Percentiles rank a stretch among this genome's conserved stretches.
Evolutionary conservation across 2,797 vertebrate species (phyloP).

Genomic region (Eremophila alpestris): DNA sequence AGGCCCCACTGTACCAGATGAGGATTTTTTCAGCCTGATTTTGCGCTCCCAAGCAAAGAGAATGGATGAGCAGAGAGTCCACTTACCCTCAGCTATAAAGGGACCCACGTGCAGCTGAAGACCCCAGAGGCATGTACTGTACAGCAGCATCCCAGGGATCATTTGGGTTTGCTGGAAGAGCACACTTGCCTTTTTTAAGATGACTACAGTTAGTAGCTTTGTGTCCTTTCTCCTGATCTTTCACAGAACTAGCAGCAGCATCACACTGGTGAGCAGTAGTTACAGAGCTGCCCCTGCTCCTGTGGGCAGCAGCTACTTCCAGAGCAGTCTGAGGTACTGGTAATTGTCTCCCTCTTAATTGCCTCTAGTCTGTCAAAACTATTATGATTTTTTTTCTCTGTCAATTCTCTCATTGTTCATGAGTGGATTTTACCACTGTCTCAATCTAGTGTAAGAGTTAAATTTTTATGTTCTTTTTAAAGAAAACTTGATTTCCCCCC

Average conservation of each 20-base stretch:
- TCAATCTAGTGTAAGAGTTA: background rate
- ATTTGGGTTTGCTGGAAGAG: background rate
- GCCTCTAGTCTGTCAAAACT: background rate
- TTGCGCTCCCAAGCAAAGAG: slow-evolving; percentile 94
- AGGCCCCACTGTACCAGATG: slow-evolving; percentile 92
- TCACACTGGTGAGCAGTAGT: background rate
- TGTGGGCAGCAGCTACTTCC: background rate
- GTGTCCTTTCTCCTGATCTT: background rate
- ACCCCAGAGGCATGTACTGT: background rate
- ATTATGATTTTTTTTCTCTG: background rate
- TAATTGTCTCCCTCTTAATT: background rate
- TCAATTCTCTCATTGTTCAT: slow-evolving; percentile 24
- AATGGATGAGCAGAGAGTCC: slow-evolving; percentile 96
- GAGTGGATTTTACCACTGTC: background rate
- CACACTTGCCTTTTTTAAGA: slow-evolving; percentile 11
- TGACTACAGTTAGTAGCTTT: background rate
- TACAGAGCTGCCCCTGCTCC: background rate
- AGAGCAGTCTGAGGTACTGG: background rate
- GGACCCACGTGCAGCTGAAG: slow-evolving; percentile 75
- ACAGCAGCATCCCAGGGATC: background rate
- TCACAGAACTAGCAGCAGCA: background rate
- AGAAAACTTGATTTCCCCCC: background rate
- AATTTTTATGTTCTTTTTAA: slow-evolving; percentile 6
- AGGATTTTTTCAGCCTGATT: slow-evolving; percentile 98
- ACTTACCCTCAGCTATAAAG: slow-evolving; percentile 80